Base-by-base conservation (phyloP, 1,140 invertebrate genomes). In the Idris sp. region DNA sequence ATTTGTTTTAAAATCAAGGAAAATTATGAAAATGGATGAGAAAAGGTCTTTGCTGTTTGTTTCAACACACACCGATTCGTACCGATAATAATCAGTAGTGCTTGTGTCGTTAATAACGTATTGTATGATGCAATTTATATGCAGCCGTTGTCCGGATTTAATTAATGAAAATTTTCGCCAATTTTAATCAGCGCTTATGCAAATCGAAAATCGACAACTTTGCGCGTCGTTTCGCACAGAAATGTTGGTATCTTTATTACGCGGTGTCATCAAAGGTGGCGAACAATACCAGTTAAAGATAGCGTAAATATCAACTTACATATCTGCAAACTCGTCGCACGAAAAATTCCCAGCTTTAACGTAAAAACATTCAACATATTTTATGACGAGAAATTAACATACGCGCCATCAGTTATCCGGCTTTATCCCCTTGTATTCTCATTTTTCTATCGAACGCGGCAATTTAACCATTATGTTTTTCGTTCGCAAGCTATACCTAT, bases 321-420 rank as follows among this genome's bases (percentile, higher is more conserved):
- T 69, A 74, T 74, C 64, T 74, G 30, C 43, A 68, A 59, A n/a
- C 49, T 19, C 22, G 61, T 31, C n/a, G 28, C 33, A 33, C 35
- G 25, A 58, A 74, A 74, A 68, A 58, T 69, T 68, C 72, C 58
- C 72, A 74, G 49, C 9, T 69, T 64, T 11, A 28, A 58, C 38
- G 64, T 58, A 68, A 74, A 74, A 74, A 64, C 62, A 61, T 68
- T 56, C 62, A 58, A 67, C 71, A 62, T 58, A 68, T 62, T 74
- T 74, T 74, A 62, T 26, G 40, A 35, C 48, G 30, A 28, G 31
- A 74, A 74, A 74, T 74, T 74, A 74, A 74, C 71, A 74, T 68
- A 67, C 14, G 56, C 41, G 48, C 62, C 62, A 68, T 74, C 71
- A 53, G 56, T 74, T 74, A 74, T 68, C 62, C 71, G 46, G 41